phyloP scores from a whole-genome alignment of 53 echinoderm and acorn worm species.

The Crossaster papposus region DNA sequence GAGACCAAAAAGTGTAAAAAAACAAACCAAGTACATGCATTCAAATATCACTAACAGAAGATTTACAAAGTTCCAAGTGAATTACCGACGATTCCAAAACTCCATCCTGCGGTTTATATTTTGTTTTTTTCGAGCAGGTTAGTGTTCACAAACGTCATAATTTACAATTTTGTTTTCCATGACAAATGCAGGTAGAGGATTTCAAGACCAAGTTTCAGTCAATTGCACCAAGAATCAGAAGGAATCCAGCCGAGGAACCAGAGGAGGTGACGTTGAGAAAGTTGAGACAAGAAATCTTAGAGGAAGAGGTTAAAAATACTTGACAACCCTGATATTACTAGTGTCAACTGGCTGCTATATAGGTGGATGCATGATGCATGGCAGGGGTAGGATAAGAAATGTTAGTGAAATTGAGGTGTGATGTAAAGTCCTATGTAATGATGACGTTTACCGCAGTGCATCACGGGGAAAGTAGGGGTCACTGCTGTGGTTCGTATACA shows the following conservation, averaged over 20 bases:
- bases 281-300: slow-evolving; percentile 65
- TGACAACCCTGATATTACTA: slow-evolving; percentile 2
- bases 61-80: too few relatives aligned
- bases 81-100: too few relatives aligned
- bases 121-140: too few relatives aligned
- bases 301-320: slow-evolving; percentile 54
- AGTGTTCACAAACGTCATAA: too few relatives aligned
- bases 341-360: background rate
- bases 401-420: too few relatives aligned
- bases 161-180: background rate
- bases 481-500: too few relatives aligned
- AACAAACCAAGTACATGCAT: too few relatives aligned
- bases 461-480: too few relatives aligned
- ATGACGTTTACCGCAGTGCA: too few relatives aligned
- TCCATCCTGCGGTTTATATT: too few relatives aligned
- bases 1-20: background rate
- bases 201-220: slow-evolving; percentile 87
- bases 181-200: slow-evolving; percentile 73
- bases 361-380: background rate
- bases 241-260: slow-evolving; percentile 61
- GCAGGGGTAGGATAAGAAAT: background rate
- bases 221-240: slow-evolving; percentile 75
- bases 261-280: slow-evolving; percentile 71
- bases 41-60: too few relatives aligned
- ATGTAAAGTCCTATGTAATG: too few relatives aligned